Evolutionary conservation across 2,888 invertebrate genomes (phyloP).

Genomic region (Chrysolina americana): DNA sequence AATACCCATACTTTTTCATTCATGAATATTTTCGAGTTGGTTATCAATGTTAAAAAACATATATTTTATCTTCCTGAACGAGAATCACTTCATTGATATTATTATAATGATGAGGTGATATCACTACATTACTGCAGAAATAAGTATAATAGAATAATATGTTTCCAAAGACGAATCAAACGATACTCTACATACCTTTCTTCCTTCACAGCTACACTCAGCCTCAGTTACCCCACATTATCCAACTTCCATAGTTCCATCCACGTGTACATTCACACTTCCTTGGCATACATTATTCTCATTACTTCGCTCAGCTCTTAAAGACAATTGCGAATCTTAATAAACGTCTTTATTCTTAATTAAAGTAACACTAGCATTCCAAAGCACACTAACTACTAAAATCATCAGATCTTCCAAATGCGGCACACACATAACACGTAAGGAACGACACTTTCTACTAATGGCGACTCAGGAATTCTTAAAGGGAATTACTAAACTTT

Average conservation of each 20-base stretch:
- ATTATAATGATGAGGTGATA: too few species aligned
- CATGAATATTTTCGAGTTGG: too few species aligned
- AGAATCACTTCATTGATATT: too few species aligned
- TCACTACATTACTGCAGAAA: too few species aligned
- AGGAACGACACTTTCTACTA: constrained; percentile 63
- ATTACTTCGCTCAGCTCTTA: constrained; percentile 64
- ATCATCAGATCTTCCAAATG: constrained; percentile 66
- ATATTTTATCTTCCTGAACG: too few species aligned
- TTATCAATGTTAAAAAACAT: too few species aligned
- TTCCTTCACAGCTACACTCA: not conserved
- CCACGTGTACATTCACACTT: constrained; percentile 50
- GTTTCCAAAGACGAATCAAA: not conserved
- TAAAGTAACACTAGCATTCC: constrained; percentile 66
- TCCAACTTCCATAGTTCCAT: constrained; percentile 7
- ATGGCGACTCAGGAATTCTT: constrained; percentile 68
- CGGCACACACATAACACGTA: constrained; percentile 61
- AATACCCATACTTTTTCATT: too few species aligned
- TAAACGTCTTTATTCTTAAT: constrained; percentile 68
- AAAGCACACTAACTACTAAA: constrained; percentile 61
- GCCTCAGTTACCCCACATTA: not conserved
- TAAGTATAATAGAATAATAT: not conserved
- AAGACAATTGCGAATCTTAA: constrained; percentile 67
- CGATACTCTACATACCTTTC: not conserved
- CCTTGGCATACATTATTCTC: constrained; percentile 63
- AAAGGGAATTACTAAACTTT: constrained; percentile 70